Conservation (phyloP, 2,113 vertebrate species). For the Oxyruncus cristatus region DNA sequence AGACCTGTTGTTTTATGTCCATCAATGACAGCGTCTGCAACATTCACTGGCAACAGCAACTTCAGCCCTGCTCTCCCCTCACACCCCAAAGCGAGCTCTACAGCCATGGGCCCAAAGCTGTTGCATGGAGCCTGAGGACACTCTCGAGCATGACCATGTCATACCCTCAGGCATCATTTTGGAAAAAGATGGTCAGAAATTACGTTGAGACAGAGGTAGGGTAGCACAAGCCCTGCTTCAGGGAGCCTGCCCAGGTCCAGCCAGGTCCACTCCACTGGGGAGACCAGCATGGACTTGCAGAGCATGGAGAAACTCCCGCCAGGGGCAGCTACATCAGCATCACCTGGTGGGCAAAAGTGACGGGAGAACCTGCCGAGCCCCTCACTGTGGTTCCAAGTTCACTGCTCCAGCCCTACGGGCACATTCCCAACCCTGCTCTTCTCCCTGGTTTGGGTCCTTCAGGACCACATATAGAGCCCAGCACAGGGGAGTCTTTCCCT, state of each 20-base stretch:
- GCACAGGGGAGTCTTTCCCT: not conserved
- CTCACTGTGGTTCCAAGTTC: rapidly evolving
- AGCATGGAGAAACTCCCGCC: not conserved
- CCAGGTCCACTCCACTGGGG: not conserved
- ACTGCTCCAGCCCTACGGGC: rapidly evolving
- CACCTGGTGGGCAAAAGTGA: not conserved
- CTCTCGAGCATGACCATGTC: rapidly evolving
- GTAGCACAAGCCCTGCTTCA: not conserved
- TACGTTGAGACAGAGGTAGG: not conserved
- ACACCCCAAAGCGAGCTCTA: not conserved
- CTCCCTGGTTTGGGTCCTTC: not conserved
- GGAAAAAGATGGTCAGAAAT: not conserved
- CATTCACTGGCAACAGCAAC: not conserved
- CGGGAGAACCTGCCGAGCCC: rapidly evolving
- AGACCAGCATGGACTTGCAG: rapidly evolving
- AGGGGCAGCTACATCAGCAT: not conserved
- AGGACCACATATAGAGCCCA: not conserved
- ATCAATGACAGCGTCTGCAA: not conserved
- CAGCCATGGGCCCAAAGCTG: rapidly evolving
- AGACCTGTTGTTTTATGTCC: not conserved
- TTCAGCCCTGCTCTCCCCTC: not conserved
- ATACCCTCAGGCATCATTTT: not conserved
- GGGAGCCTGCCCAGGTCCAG: not conserved
- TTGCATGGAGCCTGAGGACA: rapidly evolving
- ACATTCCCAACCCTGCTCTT: rapidly evolving